These are phyloP conservation scores for Plagodis pulveraria DNA, from an alignment of 2,888 invertebrate species.

Conservation along the genomic window DNA sequence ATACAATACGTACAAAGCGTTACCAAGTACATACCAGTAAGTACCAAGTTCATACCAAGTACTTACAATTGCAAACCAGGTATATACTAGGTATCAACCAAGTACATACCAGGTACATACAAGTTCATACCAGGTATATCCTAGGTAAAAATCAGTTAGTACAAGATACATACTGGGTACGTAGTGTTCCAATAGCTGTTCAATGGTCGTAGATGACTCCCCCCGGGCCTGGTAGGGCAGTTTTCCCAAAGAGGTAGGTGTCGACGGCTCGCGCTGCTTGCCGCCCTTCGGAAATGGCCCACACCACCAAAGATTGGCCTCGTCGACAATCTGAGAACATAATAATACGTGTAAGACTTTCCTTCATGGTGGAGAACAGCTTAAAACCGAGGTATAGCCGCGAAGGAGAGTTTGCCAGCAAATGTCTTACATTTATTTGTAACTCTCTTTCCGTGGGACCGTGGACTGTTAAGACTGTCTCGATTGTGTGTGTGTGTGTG, in stretches of 20 bases:
- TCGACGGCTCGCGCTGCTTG: slow-evolving; percentile 98
- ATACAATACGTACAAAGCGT: background rate
- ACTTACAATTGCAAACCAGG: background rate
- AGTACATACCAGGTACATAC: background rate
- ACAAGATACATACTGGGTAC: background rate
- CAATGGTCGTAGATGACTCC: slow-evolving; percentile 88
- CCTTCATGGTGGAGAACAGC: no score
- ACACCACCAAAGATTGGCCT: slow-evolving; percentile 99
- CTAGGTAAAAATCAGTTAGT: background rate
- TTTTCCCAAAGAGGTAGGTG: slow-evolving; percentile 90
- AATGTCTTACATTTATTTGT: no score
- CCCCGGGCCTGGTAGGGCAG: slow-evolving; percentile 95
- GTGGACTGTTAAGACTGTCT: no score
- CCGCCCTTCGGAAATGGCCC: slow-evolving; percentile 99
- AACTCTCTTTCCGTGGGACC: no score
- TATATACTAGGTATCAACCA: background rate
- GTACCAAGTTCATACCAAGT: background rate
- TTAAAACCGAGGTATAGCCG: no score
- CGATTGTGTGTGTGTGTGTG: no score
- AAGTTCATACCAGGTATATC: background rate
- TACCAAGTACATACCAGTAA: background rate
- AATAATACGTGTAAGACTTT: slow-evolving; percentile 9
- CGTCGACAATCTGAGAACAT: slow-evolving; percentile 93
- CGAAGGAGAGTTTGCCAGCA: no score
- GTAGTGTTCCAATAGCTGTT: slow-evolving; percentile 26